Base-by-base conservation (phyloP, 1,140 invertebrate species). In the Temnothorax curvispinosus region DNA sequence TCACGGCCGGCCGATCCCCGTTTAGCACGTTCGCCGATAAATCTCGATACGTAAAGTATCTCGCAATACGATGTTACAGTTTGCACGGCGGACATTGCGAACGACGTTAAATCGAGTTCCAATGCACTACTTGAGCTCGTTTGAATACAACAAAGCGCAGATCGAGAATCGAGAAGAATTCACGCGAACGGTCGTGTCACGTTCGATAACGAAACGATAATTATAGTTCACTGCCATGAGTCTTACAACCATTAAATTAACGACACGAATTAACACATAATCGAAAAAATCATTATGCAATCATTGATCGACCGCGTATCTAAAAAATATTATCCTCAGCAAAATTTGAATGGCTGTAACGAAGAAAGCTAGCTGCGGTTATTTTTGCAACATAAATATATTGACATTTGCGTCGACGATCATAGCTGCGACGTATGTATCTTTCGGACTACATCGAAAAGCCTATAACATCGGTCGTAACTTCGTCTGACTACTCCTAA, bases 1-100 rank as follows among this genome's bases (percentile, higher is more conserved):
- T 47, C 82, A 78, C 64, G 41, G n/a, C 35, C 44, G 65, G 52
- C 47, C 81, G 21, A 50, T 44, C 13, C 52, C 44, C 15, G 35
- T 75, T 74, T 56, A 15, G 18, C 54, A 58, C 60, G 58, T 74
- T 78, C 15, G 65, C n/a, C 60, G 56, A 86, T 86, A 88, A 86
- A 88, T 88, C 75, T 86, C 52, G 71, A 82, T 38, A 87, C 38
- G 56, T 54, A 76, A 54, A 76, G 62, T 60, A 84, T 47, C 80
- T 56, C 41, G 69, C 54, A 7, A 60, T 6, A 41, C 38, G 41
- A 9, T 27, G 32, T 80, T 78, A 50, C 76, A 78, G 76, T 78
- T 78, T n/a, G 62, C 76, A 21, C 32, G 52, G 9, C n/a, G 65
- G 38, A 7, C 32, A 35, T 18, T 8, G 32, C 38, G 56, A 9